phyloP scores from a whole-genome alignment of 2,113 vertebrate genomes.

The Corydoras sp. region DNA sequence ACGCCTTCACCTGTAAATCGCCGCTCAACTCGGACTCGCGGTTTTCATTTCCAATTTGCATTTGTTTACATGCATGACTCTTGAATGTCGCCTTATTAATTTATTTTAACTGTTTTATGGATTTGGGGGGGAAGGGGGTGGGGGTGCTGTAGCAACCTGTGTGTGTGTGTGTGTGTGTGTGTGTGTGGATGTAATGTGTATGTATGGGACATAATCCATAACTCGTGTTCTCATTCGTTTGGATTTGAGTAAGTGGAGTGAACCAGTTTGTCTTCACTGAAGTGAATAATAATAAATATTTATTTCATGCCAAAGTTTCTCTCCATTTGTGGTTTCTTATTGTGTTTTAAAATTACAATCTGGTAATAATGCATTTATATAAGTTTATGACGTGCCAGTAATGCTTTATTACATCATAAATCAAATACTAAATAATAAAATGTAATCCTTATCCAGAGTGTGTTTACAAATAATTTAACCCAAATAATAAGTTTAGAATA shows the following conservation, averaged over 20 bases:
- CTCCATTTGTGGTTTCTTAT: not conserved
- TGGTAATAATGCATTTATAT: too few relatives aligned
- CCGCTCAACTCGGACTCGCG: too few relatives aligned
- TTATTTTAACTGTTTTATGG: conserved; percentile 35
- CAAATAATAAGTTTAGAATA: too few relatives aligned
- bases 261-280: conserved; percentile 14
- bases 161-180: conserved; percentile 9
- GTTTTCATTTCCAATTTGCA: conserved; percentile 1
- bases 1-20: too few relatives aligned
- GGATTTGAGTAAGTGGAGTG: conserved; percentile 1
- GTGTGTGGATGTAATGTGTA: conserved; percentile 16
- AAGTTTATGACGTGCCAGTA: too few relatives aligned
- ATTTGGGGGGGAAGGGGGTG: not conserved
- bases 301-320: not conserved
- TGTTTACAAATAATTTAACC: too few relatives aligned
- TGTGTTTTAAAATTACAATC: too few relatives aligned
- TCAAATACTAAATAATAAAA: too few relatives aligned
- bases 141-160: conserved; percentile 3
- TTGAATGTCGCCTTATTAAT: conserved; percentile 39
- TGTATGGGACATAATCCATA: conserved; percentile 12
- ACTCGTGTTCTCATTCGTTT: not conserved
- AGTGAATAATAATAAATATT: conserved; percentile 34
- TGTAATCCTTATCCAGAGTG: too few relatives aligned
- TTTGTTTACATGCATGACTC: conserved; percentile 42
- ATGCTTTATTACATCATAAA: too few relatives aligned